Conservation (phyloP, 1,140 invertebrate genomes). For the Drosophila suzukii region DNA sequence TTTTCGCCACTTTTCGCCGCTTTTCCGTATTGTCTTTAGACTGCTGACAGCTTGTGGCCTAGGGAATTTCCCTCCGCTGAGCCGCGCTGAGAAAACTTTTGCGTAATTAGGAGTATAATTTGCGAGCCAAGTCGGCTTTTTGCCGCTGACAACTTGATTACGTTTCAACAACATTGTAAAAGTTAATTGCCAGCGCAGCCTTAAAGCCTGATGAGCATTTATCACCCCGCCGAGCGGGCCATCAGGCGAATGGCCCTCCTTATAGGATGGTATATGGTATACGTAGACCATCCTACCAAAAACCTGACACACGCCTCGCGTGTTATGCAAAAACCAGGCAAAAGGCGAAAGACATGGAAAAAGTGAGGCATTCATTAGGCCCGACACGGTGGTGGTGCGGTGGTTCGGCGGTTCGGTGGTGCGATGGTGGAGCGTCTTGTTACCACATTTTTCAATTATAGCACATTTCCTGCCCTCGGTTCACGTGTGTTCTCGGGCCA, state of each 20-base stretch:
- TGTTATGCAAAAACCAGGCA: constrained; percentile 49
- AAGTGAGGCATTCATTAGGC: constrained; percentile 77
- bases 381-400: constrained; percentile 49
- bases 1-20: neutral
- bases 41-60: constrained; percentile 65
- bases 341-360: constrained; percentile 48
- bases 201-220: constrained; percentile 81
- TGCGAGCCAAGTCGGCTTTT: constrained; percentile 47
- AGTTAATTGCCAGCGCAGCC: constrained; percentile 76
- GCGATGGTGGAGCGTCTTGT: constrained; percentile 65
- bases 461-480: constrained; percentile 67
- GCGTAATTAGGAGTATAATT: constrained; percentile 76
- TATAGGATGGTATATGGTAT: too few relatives aligned
- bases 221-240: constrained; percentile 53
- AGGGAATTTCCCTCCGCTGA: constrained; percentile 44
- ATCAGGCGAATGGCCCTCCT: neutral
- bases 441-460: constrained; percentile 84
- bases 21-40: constrained; percentile 17
- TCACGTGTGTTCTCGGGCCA: constrained; percentile 14
- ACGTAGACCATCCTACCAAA: neutral
- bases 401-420: constrained; percentile 11
- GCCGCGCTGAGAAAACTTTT: constrained; percentile 51
- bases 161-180: constrained; percentile 82
- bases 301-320: constrained; percentile 45
- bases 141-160: constrained; percentile 77